Percentiles rank a stretch among this genome's conserved stretches.
Conservation (phyloP, 2,113 vertebrate genomes). For the Morone saxatilis region DNA sequence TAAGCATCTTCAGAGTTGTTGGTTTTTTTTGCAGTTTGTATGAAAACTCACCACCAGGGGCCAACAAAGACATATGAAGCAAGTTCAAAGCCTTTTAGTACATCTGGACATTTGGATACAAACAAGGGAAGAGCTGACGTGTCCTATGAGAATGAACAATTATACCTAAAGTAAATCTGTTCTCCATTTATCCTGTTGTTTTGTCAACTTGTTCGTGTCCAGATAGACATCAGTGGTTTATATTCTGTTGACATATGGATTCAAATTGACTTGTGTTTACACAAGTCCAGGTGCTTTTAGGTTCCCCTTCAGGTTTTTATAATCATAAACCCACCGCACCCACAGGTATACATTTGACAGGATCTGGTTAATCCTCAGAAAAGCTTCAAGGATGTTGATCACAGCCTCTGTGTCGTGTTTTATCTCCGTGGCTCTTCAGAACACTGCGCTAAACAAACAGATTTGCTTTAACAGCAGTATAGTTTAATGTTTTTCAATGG, state of each 20-base stretch:
- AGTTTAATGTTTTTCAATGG: neutral
- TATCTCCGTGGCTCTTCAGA: constrained; percentile 10
- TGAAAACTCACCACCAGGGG: constrained; percentile 32
- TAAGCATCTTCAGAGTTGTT: constrained; percentile 4
- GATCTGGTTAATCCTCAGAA: constrained; percentile 53
- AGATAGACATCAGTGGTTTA: neutral
- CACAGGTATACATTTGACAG: constrained; percentile 46
- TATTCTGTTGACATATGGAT: constrained; percentile 41
- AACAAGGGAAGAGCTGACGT: neutral
- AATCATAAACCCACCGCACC: constrained; percentile 50
- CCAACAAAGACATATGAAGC: constrained; percentile 24
- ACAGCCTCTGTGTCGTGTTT: constrained; percentile 19
- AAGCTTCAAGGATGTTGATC: constrained; percentile 38
- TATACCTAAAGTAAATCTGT: neutral
- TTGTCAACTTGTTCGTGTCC: neutral
- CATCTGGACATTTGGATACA: neutral
- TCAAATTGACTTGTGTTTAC: constrained; percentile 34
- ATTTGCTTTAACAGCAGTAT: neutral
- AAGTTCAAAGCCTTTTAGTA: neutral
- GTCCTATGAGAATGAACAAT: neutral
- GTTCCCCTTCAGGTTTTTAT: constrained; percentile 25
- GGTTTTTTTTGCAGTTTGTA: neutral
- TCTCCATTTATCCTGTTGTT: constrained; percentile 12
- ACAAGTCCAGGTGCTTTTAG: constrained; percentile 49
- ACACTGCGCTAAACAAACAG: neutral